Evolutionary conservation across 1,140 invertebrate genomes (phyloP).

Genomic region (Portunus trituberculatus): DNA sequence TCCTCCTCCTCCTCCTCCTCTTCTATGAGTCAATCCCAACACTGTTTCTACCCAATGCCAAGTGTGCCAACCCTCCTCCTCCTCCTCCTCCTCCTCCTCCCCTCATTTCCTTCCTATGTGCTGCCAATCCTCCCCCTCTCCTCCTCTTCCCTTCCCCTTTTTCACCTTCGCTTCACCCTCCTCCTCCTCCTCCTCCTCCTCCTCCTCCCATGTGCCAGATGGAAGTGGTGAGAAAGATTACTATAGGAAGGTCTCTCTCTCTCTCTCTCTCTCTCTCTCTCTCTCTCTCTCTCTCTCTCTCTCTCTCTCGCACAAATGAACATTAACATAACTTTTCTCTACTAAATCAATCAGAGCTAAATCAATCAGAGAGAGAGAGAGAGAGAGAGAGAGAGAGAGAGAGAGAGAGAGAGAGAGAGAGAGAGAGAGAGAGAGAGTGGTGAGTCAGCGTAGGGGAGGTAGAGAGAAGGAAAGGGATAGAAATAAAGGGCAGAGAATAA

Average conservation of each 20-base stretch:
- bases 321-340: no score
- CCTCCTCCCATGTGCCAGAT: no score
- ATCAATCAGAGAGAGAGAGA: neutral
- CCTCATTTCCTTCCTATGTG: no score
- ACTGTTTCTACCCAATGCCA: no score
- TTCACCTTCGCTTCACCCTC: no score
- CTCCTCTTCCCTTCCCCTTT: no score
- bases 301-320: neutral
- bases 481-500: no score
- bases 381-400: neutral
- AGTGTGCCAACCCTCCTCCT: neutral
- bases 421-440: neutral
- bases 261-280: neutral
- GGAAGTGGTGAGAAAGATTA: neutral
- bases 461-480: neutral
- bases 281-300: no score
- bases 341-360: no score
- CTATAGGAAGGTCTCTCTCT: neutral
- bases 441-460: neutral
- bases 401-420: neutral
- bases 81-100: neutral
- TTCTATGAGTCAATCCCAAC: no score
- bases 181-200: no score
- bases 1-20: neutral
- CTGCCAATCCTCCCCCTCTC: no score